Base-by-base conservation (phyloP, 1,140 invertebrate species). In the Ips typographus region DNA sequence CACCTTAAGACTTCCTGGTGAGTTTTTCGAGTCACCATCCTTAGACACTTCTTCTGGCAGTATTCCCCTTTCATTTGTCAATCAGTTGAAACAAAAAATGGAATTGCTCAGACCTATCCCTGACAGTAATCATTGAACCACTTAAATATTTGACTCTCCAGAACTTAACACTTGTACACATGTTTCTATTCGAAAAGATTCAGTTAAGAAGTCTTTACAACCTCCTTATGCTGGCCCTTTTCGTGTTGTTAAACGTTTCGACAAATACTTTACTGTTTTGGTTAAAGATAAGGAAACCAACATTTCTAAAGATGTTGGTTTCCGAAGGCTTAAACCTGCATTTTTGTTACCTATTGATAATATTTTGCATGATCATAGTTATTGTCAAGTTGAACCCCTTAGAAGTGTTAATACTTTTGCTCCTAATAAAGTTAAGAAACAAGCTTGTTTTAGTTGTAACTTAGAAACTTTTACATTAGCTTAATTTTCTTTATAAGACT, bases 1-100 rank as follows among this genome's bases (percentile, higher is more conserved):
- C 39, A 63, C 75, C 6, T 44, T 79, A 4, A 43, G 75, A n/a
- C 58, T 80, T 1, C 75, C 77, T 7, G 76, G 76, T 8, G 71
- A 74, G 42, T 60, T 72, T 22, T 58, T 39, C 39, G 36, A 58
- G 36, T 41, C 6, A 6, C 22, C 40, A 49, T 4, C 22, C 42
- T 49, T 4, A 8, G 7, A 47, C 49, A 3, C 8, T 7, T 6
- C 8, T n/a, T 8, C 41, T 22, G 43, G 4, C 8, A 8, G 4
- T 5, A 44, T 5, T 44, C 43, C 43, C 8, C 8, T 44, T 44
- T 44, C 43, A 5, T 61, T 68, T 42, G 41, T 59, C 7, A 40
- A 39, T 1, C 6, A 7, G 4, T 41, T 60, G 3, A 60, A 52
- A 42, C n/a, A 49, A 39, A 61, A 38, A 38, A 61, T 68, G 58